Evolutionary conservation across 2,888 invertebrate genomes (phyloP).

Genomic region (Griposia aprilina): DNA sequence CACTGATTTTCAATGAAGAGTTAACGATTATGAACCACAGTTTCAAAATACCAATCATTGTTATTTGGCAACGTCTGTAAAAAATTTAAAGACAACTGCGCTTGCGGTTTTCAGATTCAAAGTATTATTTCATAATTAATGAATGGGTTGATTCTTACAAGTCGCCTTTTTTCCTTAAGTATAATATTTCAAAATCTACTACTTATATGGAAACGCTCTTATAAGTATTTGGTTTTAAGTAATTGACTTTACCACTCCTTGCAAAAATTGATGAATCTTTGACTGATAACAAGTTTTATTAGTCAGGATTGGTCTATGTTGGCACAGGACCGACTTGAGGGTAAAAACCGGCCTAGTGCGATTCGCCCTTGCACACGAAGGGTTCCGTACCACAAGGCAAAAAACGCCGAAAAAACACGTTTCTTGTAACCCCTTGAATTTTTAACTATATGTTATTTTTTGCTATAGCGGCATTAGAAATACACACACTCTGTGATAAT

Average conservation of each 20-base stretch:
- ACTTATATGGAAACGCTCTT: background rate
- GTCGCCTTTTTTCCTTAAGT: background rate
- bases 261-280: background rate
- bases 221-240: background rate
- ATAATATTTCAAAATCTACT: background rate
- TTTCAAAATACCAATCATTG: constrained; percentile 12
- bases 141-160: background rate
- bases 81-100: background rate
- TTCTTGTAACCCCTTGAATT: no score
- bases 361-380: no score
- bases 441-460: no score
- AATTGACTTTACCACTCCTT: no score
- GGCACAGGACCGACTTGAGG: no score
- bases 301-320: no score
- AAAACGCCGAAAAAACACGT: no score
- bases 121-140: constrained; percentile 20
- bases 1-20: background rate
- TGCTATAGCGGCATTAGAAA: no score
- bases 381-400: no score
- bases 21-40: background rate
- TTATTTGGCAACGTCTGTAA: constrained; percentile 8
- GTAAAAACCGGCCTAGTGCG: no score
- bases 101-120: constrained; percentile 13
- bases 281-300: background rate
- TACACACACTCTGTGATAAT: no score